Base-by-base conservation (phyloP, 2,888 invertebrate species). In the Cheilosia vernalis region DNA sequence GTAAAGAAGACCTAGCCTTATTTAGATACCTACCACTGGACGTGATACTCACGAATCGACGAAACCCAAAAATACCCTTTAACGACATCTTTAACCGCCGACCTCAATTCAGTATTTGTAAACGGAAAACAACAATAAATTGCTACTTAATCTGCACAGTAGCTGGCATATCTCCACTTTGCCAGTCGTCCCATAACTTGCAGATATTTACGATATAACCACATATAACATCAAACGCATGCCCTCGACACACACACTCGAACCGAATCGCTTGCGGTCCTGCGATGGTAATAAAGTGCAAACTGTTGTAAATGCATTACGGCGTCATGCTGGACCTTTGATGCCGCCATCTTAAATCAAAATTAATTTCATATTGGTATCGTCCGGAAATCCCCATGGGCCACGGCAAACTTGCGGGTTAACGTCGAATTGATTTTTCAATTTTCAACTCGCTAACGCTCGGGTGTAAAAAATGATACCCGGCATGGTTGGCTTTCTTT, bases 291-390 rank as follows among this genome's bases (percentile, higher is more conserved):
- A 79, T 84, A 84, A 74, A 84, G 84, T 79, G 84, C 79, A 69
- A 84, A 84, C 53, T 69, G 74, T 60, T 79, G 79, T 84, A 74
- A 74, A 74, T 79, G 70, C 79, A 84, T 84, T 84, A 84, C 42
- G 73, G 79, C 64, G 64, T 60, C 74, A 61, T 69, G 27, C 37
- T 27, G 33, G 51, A 1, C 51, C 17, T 4, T 19, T 21, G 21
- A 19, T 24, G 69, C 61, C 74, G 79, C 74, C 84, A 84, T 84
- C 84, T 84, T 84, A 84, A 84, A 84, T 84, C 84, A 84, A 83
- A 83, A 83, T 79, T 84, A 84, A 79, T 79, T 74, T 79, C 74
- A 76, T 79, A 79, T 69, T 74, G 79, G 74, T 84, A 74, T 70
- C 64, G 58, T 17, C 1, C 60, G 47, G 60, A 49, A 17, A 47